phyloP scores from a whole-genome alignment of 92 coral and sea anemone genomes.

The Galaxea fascicularis region DNA sequence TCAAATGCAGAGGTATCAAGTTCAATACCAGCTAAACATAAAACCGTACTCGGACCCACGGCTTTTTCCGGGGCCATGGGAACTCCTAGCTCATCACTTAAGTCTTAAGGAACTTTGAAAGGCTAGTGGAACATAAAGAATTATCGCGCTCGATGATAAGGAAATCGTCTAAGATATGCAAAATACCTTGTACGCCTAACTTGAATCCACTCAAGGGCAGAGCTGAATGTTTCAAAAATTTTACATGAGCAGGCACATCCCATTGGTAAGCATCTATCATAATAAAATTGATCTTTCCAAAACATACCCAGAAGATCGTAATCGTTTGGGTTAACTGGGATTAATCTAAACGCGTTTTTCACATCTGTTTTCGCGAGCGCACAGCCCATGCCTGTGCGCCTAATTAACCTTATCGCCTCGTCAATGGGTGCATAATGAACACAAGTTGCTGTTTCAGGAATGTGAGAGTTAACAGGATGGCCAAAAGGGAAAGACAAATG shows the following conservation, averaged over 20 bases:
- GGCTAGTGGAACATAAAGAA: conserved; percentile 13
- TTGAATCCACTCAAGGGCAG: conserved; percentile 65
- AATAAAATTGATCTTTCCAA: conserved; percentile 53
- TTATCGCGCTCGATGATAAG: conserved; percentile 29
- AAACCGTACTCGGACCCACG: conserved; percentile 48
- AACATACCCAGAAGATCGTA: conserved; percentile 49
- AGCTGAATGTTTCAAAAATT: conserved; percentile 64
- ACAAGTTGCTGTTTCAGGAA: conserved; percentile 21
- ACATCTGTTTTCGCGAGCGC: conserved; percentile 65
- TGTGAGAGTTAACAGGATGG: conserved; percentile 52
- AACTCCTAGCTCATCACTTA: conserved; percentile 60
- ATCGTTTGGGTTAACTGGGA: conserved; percentile 60
- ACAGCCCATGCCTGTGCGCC: conserved; percentile 45
- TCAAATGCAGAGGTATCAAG: conserved; percentile 41
- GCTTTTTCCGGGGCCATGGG: too few species aligned
- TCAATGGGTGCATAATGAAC: conserved; percentile 57
- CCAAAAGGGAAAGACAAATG: conserved; percentile 64
- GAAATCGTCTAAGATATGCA: conserved; percentile 59
- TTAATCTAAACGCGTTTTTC: conserved; percentile 67
- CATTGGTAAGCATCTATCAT: conserved; percentile 57
- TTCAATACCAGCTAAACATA: conserved; percentile 73
- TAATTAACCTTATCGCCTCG: conserved; percentile 41
- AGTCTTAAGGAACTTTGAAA: too few species aligned
- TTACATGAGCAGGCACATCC: conserved; percentile 68
- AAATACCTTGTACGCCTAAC: conserved; percentile 22